phyloP scores from a whole-genome alignment of 35 echinoderm and acorn worm species.

The Chiridota heheva region DNA sequence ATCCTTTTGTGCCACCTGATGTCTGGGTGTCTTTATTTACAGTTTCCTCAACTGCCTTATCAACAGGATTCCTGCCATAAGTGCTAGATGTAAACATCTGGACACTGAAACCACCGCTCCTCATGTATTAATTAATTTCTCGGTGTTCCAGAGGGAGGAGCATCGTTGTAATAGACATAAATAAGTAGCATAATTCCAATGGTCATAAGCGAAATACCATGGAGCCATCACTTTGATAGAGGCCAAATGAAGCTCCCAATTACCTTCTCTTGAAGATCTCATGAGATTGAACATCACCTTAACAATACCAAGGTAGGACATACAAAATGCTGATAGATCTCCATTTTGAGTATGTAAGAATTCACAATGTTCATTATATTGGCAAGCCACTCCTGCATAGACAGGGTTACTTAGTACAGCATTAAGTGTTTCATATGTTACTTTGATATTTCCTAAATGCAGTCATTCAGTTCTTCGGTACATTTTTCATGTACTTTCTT shows the following conservation, averaged over 20 bases:
- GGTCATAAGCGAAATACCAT: constrained; percentile 15
- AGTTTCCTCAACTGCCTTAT: too few relatives aligned
- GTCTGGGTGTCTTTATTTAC: too few relatives aligned
- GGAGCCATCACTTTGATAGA: constrained; percentile 20
- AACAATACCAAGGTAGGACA: constrained; percentile 49
- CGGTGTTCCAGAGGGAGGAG: background rate
- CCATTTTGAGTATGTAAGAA: too few relatives aligned
- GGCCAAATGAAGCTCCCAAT: constrained; percentile 62
- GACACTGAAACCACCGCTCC: constrained; percentile 2
- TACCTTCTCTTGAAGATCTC: constrained; percentile 55
- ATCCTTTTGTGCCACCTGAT: too few relatives aligned
- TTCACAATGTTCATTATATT: constrained; percentile 1
- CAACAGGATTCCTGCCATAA: too few relatives aligned
- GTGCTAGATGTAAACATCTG: background rate
- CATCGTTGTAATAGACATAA: too few relatives aligned
- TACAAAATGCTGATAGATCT: constrained; percentile 55
- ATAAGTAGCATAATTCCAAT: constrained; percentile 18
- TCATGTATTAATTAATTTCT: constrained; percentile 1
- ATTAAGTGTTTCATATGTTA: background rate
- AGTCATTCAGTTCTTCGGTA: background rate
- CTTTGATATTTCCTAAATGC: too few relatives aligned
- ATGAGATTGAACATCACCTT: constrained; percentile 41
- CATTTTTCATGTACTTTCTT: background rate
- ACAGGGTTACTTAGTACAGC: background rate
- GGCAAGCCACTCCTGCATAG: background rate